Conservation (phyloP, 2,797 vertebrate species). For the Rachycentron canadum region DNA sequence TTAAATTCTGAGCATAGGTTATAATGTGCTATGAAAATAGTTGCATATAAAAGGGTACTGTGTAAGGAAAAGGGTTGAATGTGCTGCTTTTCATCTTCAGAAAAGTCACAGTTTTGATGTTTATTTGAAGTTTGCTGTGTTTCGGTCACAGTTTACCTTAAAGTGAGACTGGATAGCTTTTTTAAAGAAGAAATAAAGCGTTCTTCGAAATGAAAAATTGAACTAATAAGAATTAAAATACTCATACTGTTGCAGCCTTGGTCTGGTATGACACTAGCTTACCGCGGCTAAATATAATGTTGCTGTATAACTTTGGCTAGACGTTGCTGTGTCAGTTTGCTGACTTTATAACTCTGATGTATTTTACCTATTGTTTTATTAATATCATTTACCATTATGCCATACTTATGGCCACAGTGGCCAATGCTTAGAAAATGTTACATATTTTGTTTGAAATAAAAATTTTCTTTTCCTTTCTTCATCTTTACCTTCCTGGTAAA, state of each 20-base stretch:
- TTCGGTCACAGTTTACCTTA: not conserved
- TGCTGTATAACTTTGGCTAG: not conserved
- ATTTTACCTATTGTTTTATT: not conserved
- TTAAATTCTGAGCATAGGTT: slow-evolving; percentile 20
- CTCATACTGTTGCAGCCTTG: not conserved
- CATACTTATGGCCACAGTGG: not conserved
- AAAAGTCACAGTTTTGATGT: not conserved
- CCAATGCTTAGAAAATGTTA: not conserved
- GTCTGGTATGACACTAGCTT: not conserved
- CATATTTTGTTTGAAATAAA: not conserved
- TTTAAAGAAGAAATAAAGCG: not conserved
- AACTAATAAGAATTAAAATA: not conserved
- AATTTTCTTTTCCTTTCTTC: not conserved
- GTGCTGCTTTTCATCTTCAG: not conserved
- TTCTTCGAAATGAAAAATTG: not conserved
- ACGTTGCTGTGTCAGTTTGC: not conserved
- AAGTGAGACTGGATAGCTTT: not conserved
- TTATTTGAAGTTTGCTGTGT: not conserved
- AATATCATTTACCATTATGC: not conserved
- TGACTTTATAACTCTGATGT: not conserved
- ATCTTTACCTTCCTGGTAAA: not conserved
- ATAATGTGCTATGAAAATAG: slow-evolving; percentile 6
- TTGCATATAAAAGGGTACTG: not conserved
- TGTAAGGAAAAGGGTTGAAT: not conserved
- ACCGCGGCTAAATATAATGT: not conserved